Percentiles rank a stretch among this genome's conserved stretches.
These are phyloP conservation scores for Leptothorax acervorum DNA, from an alignment of 2,888 invertebrate genomes.

Conservation along the genomic window DNA sequence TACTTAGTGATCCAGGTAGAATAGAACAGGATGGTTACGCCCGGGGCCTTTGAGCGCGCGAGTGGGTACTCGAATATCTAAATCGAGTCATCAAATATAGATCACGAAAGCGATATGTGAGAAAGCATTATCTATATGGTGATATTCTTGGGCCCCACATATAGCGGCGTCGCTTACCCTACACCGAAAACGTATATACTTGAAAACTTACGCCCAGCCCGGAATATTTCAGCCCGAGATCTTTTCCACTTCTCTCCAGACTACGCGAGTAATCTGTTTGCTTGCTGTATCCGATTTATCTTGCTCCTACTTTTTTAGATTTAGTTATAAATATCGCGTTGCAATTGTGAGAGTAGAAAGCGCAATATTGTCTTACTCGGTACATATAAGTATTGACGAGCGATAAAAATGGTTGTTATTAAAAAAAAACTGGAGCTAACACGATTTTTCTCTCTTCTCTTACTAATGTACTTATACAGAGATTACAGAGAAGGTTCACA, in stretches of 20 bases:
- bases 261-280: constrained; percentile 36
- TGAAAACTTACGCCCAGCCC: constrained; percentile 16
- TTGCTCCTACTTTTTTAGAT: constrained; percentile 3
- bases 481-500: neutral
- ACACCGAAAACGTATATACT: constrained; percentile 23
- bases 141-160: constrained; percentile 58
- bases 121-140: constrained; percentile 73
- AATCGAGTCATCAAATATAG: constrained; percentile 80
- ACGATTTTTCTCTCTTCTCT: neutral
- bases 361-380: neutral
- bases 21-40: constrained; percentile 41
- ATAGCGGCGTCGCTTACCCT: constrained; percentile 31
- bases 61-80: constrained; percentile 74
- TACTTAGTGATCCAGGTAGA: constrained; percentile 48
- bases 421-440: neutral
- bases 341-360: neutral
- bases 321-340: constrained; percentile 15
- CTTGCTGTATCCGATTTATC: constrained; percentile 33
- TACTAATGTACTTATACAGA: neutral
- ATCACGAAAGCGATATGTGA: constrained; percentile 74
- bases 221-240: constrained; percentile 36
- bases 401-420: neutral
- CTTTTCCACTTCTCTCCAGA: constrained; percentile 12
- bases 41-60: constrained; percentile 56
- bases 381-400: neutral